Base-by-base conservation (phyloP, 2,888 invertebrate species). In the Cosmia pyralina region DNA sequence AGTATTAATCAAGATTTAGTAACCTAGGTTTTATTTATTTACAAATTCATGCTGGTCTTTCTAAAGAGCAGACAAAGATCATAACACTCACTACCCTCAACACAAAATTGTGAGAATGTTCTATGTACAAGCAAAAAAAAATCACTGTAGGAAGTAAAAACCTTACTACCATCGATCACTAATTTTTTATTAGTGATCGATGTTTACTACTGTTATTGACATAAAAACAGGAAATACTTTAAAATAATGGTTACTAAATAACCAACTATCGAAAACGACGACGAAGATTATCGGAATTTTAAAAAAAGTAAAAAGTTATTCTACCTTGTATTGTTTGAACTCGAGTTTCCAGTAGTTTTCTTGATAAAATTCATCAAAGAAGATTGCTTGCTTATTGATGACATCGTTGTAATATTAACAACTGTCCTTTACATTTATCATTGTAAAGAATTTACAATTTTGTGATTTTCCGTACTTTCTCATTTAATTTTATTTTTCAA, bases 301-400 rank as follows among this genome's bases (percentile, higher is more conserved):
- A 46, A n/a, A 77, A 60, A 58, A 60, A 58, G 2, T 22, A 62
- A 34, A 41, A 48, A 62, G 34, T 64, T 17, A 69, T 52, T 87
- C 83, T 81, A 90, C 89, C 88, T 90, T 75, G 41, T 75, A 75
- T 74, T 88, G 53, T 85, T 83, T 69, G 87, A 76, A 62, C n/a
- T 79, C 1, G 87, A 74, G 74, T 88, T 88, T 67, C 81, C 85
- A 62, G 79, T 84, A 57, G 81, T 85, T 88, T 91, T 93, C 72
- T 90, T 91, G 1, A 94, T 76, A 82, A 93, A 94, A 82, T 89
- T 91, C 86, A 91, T 89, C 52, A 94, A 76, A 10, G 93, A 90
- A 62, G 87, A 88, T 83, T 93, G 92, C 85, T 92, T 93, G 60
- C 79, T 88, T 19, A 64, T 48, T 13, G 81, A 79, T 38, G 85